Conservation (phyloP, 1,140 invertebrate species). For the Scaptomyza pallida region DNA sequence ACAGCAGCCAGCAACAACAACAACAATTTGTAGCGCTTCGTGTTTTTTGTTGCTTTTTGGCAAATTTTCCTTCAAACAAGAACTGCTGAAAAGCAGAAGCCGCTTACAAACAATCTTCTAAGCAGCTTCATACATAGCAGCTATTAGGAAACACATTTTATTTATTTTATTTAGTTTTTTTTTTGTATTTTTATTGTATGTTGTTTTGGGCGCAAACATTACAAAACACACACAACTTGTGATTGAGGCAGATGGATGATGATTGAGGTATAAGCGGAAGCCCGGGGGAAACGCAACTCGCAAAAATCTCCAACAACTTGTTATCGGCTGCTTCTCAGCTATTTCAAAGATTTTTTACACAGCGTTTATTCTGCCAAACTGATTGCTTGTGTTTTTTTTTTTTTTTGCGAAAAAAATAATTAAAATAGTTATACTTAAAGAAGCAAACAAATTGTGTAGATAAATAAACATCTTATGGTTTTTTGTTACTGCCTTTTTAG, state of each 20-base stretch:
- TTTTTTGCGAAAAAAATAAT: conserved; percentile 60
- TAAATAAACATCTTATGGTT: conserved; percentile 35
- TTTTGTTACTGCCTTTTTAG: conserved; percentile 35
- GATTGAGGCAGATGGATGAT: not conserved
- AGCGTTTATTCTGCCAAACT: conserved; percentile 15
- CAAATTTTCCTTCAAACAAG: conserved; percentile 61
- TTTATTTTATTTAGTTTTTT: conserved; percentile 22
- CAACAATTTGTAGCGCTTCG: conserved; percentile 19
- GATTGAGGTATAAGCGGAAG: not conserved
- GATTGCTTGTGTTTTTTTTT: conserved; percentile 19
- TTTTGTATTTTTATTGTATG: conserved; percentile 26
- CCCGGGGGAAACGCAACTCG: too few species aligned
- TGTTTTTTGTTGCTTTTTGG: conserved; percentile 25
- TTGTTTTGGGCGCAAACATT: conserved; percentile 48
- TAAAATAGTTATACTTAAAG: conserved; percentile 72
- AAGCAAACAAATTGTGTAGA: conserved; percentile 49
- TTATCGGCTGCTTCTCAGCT: conserved; percentile 49
- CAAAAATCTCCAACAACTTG: conserved; percentile 48
- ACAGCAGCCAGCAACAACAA: conserved; percentile 2
- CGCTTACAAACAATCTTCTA: conserved; percentile 19
- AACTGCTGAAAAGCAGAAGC: conserved; percentile 31
- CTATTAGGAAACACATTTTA: conserved; percentile 58
- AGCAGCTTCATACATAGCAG: conserved; percentile 22
- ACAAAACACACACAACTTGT: conserved; percentile 45
- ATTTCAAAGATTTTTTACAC: conserved; percentile 33